Percentiles rank a stretch among this genome's conserved stretches.
Conservation (phyloP, 2,888 invertebrate species). For the Urechis unicinctus region DNA sequence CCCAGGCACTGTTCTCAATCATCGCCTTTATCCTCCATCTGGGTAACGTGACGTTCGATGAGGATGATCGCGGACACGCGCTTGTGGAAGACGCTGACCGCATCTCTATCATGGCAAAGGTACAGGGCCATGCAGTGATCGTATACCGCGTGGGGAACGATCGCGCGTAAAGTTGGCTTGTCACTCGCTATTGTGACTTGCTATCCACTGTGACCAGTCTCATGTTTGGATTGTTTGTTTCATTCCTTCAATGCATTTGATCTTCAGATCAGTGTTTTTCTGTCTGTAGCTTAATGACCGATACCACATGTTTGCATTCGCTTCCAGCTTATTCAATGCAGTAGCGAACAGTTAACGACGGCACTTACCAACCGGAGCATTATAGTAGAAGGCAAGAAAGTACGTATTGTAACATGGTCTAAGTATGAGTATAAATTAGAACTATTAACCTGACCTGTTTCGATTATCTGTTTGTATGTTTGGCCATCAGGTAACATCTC, state of each 20-base stretch:
- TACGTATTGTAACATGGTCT: neutral
- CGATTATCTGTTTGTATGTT: neutral
- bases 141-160: too few species aligned
- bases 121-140: too few species aligned
- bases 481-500: conserved; percentile 61
- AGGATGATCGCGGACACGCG: conserved; percentile 53
- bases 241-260: too few species aligned
- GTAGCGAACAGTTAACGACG: conserved; percentile 61
- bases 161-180: too few species aligned
- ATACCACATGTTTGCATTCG: too few species aligned
- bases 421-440: neutral
- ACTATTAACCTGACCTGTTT: neutral
- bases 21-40: conserved; percentile 79
- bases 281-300: too few species aligned
- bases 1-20: conserved; percentile 62
- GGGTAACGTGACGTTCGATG: conserved; percentile 76
- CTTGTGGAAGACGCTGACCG: too few species aligned
- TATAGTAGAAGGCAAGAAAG: conserved; percentile 5
- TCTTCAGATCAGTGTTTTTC: too few species aligned
- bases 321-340: conserved; percentile 69
- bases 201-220: too few species aligned
- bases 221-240: too few species aligned
- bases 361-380: conserved; percentile 80
- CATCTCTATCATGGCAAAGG: neutral
- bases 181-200: too few species aligned